phyloP scores from a whole-genome alignment of 2,113 vertebrate species.

The Calyptomena viridis region DNA sequence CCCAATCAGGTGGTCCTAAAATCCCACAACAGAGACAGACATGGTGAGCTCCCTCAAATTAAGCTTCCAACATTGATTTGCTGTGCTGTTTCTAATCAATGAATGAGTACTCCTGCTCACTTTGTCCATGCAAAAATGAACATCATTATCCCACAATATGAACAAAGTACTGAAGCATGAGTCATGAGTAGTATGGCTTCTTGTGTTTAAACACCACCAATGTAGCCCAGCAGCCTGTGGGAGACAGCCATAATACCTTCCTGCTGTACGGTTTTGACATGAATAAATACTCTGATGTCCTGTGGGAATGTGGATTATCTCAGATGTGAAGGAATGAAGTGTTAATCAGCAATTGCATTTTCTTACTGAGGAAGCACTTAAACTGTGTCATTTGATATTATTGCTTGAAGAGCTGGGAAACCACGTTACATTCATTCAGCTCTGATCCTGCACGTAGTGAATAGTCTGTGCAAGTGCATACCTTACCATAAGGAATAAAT shows the following conservation, averaged over 20 bases:
- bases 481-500: slow-evolving; percentile 49
- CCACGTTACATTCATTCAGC: background rate
- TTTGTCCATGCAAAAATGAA: background rate
- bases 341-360: slow-evolving; percentile 4
- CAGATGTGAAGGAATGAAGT: slow-evolving; percentile 21
- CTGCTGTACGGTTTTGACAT: background rate
- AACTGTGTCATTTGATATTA: slow-evolving; percentile 14
- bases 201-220: background rate
- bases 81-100: background rate
- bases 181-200: fast-evolving
- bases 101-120: background rate
- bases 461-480: slow-evolving; percentile 26
- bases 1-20: background rate
- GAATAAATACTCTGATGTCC: background rate
- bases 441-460: background rate
- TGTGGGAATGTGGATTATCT: background rate
- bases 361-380: slow-evolving; percentile 3
- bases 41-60: background rate
- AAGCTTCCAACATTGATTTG: background rate
- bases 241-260: background rate
- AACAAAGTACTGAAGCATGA: background rate
- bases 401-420: background rate
- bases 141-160: background rate
- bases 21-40: background rate
- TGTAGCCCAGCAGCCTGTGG: fast-evolving